phyloP scores from a whole-genome alignment of 2,797 vertebrate species.

The Nothura maculosa region DNA sequence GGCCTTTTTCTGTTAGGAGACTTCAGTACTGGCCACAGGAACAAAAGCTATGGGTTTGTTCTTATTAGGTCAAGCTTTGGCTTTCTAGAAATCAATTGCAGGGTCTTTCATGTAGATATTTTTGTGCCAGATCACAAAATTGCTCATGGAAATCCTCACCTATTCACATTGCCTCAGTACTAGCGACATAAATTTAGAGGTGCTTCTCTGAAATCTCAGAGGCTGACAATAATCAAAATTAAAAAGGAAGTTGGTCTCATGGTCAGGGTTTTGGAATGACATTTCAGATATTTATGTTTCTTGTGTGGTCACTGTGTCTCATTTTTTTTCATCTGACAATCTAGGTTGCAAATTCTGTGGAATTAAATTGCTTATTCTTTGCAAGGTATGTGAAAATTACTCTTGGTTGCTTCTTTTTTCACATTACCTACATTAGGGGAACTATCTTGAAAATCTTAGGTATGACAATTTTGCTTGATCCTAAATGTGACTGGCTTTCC shows the following conservation, averaged over 20 bases:
- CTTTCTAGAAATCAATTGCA: background rate
- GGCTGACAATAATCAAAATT: background rate
- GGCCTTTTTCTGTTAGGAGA: background rate
- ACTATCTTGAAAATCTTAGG: background rate
- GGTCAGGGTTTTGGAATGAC: background rate
- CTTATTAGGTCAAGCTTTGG: background rate
- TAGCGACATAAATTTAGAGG: background rate
- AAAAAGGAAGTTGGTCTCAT: background rate
- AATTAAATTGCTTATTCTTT: conserved; percentile 4
- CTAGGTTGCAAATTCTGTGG: background rate
- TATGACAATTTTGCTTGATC: conserved; percentile 30
- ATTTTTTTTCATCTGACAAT: background rate
- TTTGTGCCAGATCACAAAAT: background rate
- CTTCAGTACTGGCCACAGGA: conserved; percentile 17
- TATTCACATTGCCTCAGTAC: background rate
- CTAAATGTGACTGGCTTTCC: conserved; percentile 27
- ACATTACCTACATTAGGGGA: background rate
- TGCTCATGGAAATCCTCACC: background rate
- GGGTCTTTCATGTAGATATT: background rate
- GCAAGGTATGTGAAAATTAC: background rate
- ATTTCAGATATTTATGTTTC: background rate
- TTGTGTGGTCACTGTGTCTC: background rate
- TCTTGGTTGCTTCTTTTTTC: background rate
- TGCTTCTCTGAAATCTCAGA: background rate
- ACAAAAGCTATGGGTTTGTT: background rate